Percentiles rank a stretch among this genome's conserved stretches.
phyloP scores from a whole-genome alignment of 2,797 vertebrate genomes.

The Cetoscarus ocellatus region DNA sequence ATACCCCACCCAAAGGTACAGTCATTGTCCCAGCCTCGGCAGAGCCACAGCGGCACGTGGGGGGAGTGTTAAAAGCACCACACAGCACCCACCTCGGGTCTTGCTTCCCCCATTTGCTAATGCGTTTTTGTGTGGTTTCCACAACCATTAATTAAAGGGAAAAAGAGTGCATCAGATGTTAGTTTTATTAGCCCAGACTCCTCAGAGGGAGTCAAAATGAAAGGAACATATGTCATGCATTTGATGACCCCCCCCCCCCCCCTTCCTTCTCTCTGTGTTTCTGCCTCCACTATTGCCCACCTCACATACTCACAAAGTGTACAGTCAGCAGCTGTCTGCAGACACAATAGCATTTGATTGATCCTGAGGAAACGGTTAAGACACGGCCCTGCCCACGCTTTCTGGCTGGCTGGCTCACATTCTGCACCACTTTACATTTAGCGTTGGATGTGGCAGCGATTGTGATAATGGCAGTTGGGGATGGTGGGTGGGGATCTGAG shows the following conservation, averaged over 20 bases:
- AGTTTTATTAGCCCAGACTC: conserved; percentile 84
- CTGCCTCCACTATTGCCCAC: conserved; percentile 74
- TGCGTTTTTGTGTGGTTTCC: conserved; percentile 74
- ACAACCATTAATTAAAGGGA: conserved; percentile 82
- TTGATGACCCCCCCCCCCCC: conserved; percentile 73
- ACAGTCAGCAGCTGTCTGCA: conserved; percentile 82
- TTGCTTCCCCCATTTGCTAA: conserved; percentile 40
- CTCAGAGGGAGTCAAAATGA: conserved; percentile 84
- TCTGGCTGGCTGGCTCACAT: conserved; percentile 57
- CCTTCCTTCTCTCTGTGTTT: conserved; percentile 35
- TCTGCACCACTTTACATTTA: conserved; percentile 68
- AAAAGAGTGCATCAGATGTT: conserved; percentile 84
- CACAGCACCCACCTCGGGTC: conserved; percentile 41
- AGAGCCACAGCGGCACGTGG: conserved; percentile 59
- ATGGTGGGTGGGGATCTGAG: conserved; percentile 56
- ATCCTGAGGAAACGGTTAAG: conserved; percentile 76
- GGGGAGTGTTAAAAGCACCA: conserved; percentile 49
- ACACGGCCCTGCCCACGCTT: conserved; percentile 59
- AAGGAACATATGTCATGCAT: conserved; percentile 85
- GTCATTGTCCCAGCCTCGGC: conserved; percentile 72
- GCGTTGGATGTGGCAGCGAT: conserved; percentile 66
- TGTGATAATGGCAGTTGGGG: conserved; percentile 55
- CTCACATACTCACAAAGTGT: conserved; percentile 77
- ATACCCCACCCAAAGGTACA: conserved; percentile 70
- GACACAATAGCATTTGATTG: conserved; percentile 78